Conservation (phyloP, 2,113 vertebrate genomes). For the Gorsachius goisagi region DNA sequence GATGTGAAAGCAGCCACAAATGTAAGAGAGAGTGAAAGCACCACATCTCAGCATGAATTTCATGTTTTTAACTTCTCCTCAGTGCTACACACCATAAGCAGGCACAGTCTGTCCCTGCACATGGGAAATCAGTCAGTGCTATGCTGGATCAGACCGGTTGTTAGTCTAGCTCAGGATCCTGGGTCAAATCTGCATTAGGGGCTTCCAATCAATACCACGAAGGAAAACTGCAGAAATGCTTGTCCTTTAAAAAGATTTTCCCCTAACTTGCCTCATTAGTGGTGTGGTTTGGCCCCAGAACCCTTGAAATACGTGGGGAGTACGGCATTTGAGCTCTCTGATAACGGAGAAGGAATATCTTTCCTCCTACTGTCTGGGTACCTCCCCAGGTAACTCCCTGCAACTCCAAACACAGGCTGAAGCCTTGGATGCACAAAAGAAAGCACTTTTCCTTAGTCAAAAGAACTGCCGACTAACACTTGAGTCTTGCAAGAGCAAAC, state of each 20-base stretch:
- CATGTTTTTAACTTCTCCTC: not conserved
- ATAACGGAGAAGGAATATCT: not conserved
- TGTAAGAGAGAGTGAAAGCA: not conserved
- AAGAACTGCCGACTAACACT: not conserved
- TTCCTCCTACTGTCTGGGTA: not conserved
- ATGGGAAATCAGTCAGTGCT: fast-evolving
- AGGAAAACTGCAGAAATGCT: not conserved
- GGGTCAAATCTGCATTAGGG: not conserved
- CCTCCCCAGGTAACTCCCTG: not conserved
- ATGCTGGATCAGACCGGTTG: not conserved
- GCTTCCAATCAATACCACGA: not conserved
- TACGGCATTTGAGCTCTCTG: not conserved
- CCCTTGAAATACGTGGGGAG: fast-evolving
- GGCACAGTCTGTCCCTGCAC: not conserved
- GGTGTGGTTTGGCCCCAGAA: not conserved
- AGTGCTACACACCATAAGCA: fast-evolving
- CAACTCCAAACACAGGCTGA: not conserved
- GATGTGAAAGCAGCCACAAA: not conserved
- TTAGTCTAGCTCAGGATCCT: not conserved
- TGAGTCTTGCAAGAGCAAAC: not conserved
- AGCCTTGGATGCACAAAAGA: not conserved
- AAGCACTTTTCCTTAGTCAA: not conserved
- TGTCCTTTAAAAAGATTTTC: not conserved
- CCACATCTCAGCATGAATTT: not conserved
- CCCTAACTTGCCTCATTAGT: not conserved